Evolutionary conservation across 2,888 invertebrate genomes (phyloP), one percentile per base, ranked within the genome.

Genomic region (Chymomyza amoena): DNA sequence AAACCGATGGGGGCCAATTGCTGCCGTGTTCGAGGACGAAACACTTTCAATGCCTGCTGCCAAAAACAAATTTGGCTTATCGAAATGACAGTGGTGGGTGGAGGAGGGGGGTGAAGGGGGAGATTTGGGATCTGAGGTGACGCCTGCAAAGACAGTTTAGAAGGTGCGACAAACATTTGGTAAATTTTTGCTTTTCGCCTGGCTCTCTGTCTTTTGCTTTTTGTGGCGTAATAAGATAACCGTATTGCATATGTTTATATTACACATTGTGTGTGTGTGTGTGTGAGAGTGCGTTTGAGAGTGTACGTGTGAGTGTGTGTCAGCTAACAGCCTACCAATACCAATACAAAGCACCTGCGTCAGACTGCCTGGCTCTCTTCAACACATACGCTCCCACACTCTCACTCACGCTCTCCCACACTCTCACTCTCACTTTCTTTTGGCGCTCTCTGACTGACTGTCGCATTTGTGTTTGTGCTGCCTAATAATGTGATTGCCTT

Each of bases 401-500:
- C 32, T 7, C 62, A 28, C 51, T 51, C 25, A 25, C 61, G 15
- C 68, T 63, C 32, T 1, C 32, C 0, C 66, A 60, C 45, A 7
- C 68, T 63, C 57, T 57, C 68, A 15, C 61, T 36, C n/a, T 61
- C 61, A n/a, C 61, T 61, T 18, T 61, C 32, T n/a, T 9, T 15
- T 15, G 16, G n/a, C n/a, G n/a, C n/a, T n/a, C 36, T 5, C 32
- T 61, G 61, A 36, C 61, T 52, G 63, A 50, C 66, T 79, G 81
- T 79, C 73, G 79, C 77, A 77, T 79, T 79, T 78, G 78, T 72
- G 78, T 71, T 79, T 75, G 73, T 60, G 81, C 70, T 73, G 83
- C 82, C 87, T 86, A 84, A 87, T 84, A 84, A 87, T 84, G 84
- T 87, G 84, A 84, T 84, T 84, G 84, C 87, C 84, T 84, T 84